These are phyloP conservation scores for Troides aeacus DNA, from an alignment of 2,888 invertebrate genomes.

Conservation along the genomic window DNA sequence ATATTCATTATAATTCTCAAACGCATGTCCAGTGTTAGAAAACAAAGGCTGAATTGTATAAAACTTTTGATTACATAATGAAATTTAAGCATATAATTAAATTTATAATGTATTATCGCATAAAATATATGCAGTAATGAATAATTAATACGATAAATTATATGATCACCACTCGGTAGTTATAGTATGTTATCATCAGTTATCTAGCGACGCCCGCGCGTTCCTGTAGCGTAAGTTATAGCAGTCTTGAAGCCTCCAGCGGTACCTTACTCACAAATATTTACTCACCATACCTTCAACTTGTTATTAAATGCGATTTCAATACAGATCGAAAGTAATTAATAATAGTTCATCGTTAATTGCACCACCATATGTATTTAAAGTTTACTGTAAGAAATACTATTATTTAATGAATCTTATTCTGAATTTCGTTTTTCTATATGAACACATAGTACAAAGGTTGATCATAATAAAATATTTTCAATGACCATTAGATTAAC, in stretches of 20 bases:
- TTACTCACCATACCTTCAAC: constrained; percentile 15
- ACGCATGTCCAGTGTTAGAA: background rate
- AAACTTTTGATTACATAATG: background rate
- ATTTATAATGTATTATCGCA: background rate
- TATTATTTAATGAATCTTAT: too few species aligned
- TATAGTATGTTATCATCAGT: constrained; percentile 21
- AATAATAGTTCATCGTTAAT: too few species aligned
- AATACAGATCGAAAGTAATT: background rate
- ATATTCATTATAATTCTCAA: background rate
- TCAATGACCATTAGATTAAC: too few species aligned
- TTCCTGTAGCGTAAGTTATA: constrained; percentile 20
- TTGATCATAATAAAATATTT: too few species aligned
- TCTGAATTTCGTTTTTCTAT: too few species aligned
- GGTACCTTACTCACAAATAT: constrained; percentile 20
- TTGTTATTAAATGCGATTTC: constrained; percentile 12
- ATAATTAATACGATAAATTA: constrained; percentile 20
- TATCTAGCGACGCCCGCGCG: constrained; percentile 12
- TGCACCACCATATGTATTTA: too few species aligned
- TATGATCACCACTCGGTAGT: constrained; percentile 23
- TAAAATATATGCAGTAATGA: background rate
- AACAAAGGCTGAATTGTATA: background rate
- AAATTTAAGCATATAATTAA: background rate
- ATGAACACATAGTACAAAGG: too few species aligned
- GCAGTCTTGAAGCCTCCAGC: constrained; percentile 12
- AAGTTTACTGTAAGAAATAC: too few species aligned